Evolutionary conservation across 1,140 invertebrate genomes (phyloP).

Genomic region (Paraescarpia echinospica): DNA sequence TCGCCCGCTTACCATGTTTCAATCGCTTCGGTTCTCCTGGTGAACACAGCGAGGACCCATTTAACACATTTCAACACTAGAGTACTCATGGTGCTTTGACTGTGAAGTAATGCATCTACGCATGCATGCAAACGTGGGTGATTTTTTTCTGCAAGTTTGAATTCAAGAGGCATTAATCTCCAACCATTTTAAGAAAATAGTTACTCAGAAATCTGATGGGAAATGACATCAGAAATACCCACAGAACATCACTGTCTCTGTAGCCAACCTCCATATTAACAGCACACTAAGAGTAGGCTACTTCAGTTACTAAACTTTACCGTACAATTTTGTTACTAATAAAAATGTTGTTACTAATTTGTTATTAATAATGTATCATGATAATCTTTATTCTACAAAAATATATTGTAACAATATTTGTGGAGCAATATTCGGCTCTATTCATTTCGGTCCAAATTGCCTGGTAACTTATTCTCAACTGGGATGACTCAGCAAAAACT

Average conservation of each 20-base stretch:
- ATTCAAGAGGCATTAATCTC: neutral
- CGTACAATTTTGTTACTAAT: too few species aligned
- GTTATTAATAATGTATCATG: too few species aligned
- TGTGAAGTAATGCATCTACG: neutral
- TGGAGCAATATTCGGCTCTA: neutral
- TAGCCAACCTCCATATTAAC: neutral
- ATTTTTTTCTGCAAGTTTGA: conserved; percentile 11
- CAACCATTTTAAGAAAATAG: neutral
- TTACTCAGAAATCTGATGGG: neutral
- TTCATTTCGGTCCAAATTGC: neutral
- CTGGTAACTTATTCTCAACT: neutral
- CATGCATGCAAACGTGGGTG: neutral
- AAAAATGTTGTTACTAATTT: too few species aligned
- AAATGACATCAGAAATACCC: neutral
- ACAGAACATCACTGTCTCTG: neutral
- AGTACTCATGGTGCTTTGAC: too few species aligned
- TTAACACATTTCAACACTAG: neutral
- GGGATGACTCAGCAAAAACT: neutral
- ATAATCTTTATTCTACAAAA: neutral
- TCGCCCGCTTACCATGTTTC: neutral
- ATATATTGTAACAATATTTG: neutral
- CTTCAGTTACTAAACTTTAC: too few species aligned
- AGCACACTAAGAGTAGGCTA: too few species aligned
- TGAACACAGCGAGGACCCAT: neutral
- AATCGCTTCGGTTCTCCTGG: conserved; percentile 6